These are phyloP conservation scores for Gymnocypris eckloni DNA, from an alignment of 2,797 vertebrate species.

Conservation along the genomic window DNA sequence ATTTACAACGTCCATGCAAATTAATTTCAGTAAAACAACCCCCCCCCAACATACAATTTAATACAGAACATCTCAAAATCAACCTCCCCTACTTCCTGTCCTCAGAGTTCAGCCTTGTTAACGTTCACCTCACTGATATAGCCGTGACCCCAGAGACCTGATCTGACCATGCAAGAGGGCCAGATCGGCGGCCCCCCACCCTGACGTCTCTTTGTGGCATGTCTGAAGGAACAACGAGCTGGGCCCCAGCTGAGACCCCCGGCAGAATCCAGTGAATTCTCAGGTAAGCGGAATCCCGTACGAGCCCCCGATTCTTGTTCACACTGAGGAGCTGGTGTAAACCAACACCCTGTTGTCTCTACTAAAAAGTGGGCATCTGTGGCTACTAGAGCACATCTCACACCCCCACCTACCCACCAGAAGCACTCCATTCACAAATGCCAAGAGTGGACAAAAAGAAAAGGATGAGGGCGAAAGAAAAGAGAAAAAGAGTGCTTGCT, in stretches of 20 bases:
- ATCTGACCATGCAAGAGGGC: slow-evolving; percentile 64
- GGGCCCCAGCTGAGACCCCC: slow-evolving; percentile 3
- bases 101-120: neutral
- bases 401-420: slow-evolving; percentile 65
- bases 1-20: neutral
- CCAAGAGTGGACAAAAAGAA: slow-evolving; percentile 58
- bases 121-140: slow-evolving; percentile 8
- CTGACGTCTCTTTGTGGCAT: slow-evolving; percentile 74
- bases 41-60: neutral
- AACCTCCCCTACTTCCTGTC: too few relatives aligned
- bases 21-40: neutral
- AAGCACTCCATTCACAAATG: slow-evolving; percentile 79
- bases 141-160: neutral
- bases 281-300: slow-evolving; percentile 35
- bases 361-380: slow-evolving; percentile 73
- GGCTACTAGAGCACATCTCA: slow-evolving; percentile 75
- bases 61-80: neutral
- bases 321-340: slow-evolving; percentile 76
- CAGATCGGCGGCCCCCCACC: slow-evolving; percentile 61
- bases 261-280: neutral
- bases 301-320: slow-evolving; percentile 71
- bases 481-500: slow-evolving; percentile 79
- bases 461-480: slow-evolving; percentile 34
- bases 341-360: slow-evolving; percentile 69
- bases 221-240: slow-evolving; percentile 60